Conservation (phyloP, 2,888 invertebrate species). For the Pantelozetes paolii region DNA sequence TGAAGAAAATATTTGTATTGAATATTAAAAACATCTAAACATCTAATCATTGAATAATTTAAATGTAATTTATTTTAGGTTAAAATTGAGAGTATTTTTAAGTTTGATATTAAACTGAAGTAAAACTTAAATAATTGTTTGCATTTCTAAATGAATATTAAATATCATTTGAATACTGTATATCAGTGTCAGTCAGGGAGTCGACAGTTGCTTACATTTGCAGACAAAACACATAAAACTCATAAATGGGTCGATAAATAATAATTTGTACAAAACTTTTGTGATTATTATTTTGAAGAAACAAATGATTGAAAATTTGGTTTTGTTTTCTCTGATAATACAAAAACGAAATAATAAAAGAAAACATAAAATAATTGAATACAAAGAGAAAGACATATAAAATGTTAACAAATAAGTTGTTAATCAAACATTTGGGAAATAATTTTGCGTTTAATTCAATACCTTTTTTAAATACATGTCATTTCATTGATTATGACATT, state of each 20-base stretch:
- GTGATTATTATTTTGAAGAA: neutral
- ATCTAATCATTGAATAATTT: too few species aligned
- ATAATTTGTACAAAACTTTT: conserved; percentile 7
- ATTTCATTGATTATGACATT: neutral
- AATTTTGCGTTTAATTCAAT: too few species aligned
- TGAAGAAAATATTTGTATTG: too few species aligned
- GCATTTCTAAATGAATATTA: too few species aligned
- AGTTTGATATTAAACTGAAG: too few species aligned
- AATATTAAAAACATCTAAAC: too few species aligned
- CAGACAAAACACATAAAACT: neutral
- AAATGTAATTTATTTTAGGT: too few species aligned
- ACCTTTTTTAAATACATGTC: neutral
- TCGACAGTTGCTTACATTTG: neutral
- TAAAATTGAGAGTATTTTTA: too few species aligned
- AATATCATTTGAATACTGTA: too few species aligned
- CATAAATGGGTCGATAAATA: conserved; percentile 30
- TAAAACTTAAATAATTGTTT: too few species aligned
- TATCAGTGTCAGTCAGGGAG: too few species aligned
- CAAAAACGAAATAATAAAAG: conserved; percentile 1
- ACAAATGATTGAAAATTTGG: neutral
- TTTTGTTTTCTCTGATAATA: conserved; percentile 4
- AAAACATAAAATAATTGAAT: neutral
- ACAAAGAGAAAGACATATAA: neutral
- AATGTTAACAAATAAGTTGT: neutral
- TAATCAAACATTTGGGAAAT: neutral